These are phyloP conservation scores for Falcaria lacertinaria DNA, from an alignment of 2,888 invertebrate species.

Conservation along the genomic window DNA sequence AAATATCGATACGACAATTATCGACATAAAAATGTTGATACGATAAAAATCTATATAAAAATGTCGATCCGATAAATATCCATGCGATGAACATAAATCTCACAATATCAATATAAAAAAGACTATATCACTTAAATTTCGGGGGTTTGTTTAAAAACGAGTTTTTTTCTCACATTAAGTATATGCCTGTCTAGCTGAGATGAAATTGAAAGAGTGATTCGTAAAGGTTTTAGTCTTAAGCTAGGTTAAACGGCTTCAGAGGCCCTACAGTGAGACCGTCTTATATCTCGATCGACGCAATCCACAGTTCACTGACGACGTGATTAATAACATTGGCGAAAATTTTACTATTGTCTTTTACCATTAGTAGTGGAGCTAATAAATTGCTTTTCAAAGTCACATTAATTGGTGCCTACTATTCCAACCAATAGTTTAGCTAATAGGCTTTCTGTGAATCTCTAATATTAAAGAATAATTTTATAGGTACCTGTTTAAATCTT, in stretches of 20 bases:
- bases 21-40: no score
- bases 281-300: conserved; percentile 7
- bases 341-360: not conserved
- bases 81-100: no score
- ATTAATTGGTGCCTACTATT: not conserved
- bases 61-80: no score
- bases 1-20: no score
- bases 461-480: no score
- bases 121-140: no score
- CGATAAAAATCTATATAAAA: no score
- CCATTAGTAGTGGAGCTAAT: not conserved
- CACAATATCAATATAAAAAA: no score
- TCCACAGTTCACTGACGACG: not conserved
- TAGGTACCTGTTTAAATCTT: no score
- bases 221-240: conserved; percentile 19
- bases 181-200: conserved; percentile 12
- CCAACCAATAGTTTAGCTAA: no score
- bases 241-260: conserved; percentile 20
- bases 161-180: conserved; percentile 10
- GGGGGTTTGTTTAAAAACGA: conserved; percentile 11
- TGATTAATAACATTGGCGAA: conserved; percentile 2
- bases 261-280: conserved; percentile 11
- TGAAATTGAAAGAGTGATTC: conserved; percentile 21
- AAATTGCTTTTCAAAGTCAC: not conserved
- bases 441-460: no score